Evolutionary conservation across 1,140 invertebrate genomes (phyloP).

Genomic region (Penaeus japonicus): DNA sequence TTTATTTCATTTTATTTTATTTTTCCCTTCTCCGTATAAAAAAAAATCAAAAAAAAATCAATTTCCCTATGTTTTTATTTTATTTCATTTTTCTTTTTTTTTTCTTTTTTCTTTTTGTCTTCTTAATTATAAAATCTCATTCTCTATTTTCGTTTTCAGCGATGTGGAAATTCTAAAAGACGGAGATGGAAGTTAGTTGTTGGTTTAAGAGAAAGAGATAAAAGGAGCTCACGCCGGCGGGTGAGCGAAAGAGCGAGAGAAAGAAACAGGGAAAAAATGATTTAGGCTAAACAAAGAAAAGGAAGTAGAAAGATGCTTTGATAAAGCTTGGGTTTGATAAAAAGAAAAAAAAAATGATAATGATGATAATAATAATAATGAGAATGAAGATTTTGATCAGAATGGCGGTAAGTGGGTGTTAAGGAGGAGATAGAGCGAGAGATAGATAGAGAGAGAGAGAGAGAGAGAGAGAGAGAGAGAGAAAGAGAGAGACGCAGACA

Average conservation of each 20-base stretch:
- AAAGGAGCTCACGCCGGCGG: neutral
- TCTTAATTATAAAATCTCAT: too few relatives aligned
- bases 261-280: neutral
- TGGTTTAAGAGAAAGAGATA: neutral
- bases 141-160: too few relatives aligned
- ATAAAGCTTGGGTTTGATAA: neutral
- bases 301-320: neutral
- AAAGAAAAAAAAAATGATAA: neutral
- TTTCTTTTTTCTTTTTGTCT: too few relatives aligned
- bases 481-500: neutral
- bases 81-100: too few relatives aligned
- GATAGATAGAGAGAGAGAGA: neutral
- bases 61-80: too few relatives aligned
- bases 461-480: neutral
- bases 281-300: neutral
- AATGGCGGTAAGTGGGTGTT: neutral
- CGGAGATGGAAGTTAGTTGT: too few relatives aligned
- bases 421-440: neutral
- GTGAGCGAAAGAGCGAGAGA: neutral
- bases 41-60: too few relatives aligned
- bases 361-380: neutral
- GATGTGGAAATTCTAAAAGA: too few relatives aligned
- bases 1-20: too few relatives aligned
- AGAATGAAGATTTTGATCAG: too few relatives aligned
- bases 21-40: too few relatives aligned